Percentiles rank a stretch among this genome's conserved stretches.
These are phyloP conservation scores for Rhysida immarginata DNA, from an alignment of 1,140 invertebrate species.

Conservation along the genomic window DNA sequence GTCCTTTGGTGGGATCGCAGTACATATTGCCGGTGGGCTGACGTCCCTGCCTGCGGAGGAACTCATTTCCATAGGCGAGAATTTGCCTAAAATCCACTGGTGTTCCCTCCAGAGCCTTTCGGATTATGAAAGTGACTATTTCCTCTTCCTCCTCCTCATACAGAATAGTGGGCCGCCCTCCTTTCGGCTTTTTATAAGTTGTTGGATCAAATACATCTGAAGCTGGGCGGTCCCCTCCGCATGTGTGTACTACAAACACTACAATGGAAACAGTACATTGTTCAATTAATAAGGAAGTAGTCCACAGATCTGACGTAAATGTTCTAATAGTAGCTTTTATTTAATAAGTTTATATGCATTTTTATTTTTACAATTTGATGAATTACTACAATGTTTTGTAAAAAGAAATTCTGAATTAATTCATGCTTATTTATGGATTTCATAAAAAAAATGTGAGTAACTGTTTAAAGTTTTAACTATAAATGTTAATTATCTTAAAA, in stretches of 20 bases:
- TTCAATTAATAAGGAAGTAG: conserved; percentile 1
- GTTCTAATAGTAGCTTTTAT: too few relatives aligned
- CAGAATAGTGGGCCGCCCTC: conserved; percentile 9
- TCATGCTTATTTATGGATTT: too few relatives aligned
- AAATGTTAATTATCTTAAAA: too few relatives aligned
- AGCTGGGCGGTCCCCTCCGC: neutral
- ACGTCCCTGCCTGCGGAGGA: conserved; percentile 6
- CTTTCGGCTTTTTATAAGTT: conserved; percentile 7
- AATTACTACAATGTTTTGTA: too few relatives aligned
- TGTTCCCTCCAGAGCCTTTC: conserved; percentile 1
- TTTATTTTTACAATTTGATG: too few relatives aligned
- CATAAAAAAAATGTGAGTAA: too few relatives aligned
- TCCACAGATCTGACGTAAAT: too few relatives aligned
- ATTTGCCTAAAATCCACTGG: conserved; percentile 9
- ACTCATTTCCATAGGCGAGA: conserved; percentile 4
- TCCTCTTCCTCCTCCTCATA: conserved; percentile 12
- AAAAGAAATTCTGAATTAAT: too few relatives aligned
- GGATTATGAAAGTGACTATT: conserved; percentile 4
- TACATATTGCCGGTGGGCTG: conserved; percentile 11
- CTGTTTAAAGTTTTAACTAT: too few relatives aligned
- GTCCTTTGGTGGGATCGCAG: conserved; percentile 7
- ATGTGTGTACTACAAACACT: conserved; percentile 8
- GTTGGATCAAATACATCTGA: neutral
- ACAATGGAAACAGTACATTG: conserved; percentile 7
- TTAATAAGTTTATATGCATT: too few relatives aligned